Percentiles rank a stretch among this genome's conserved stretches.
phyloP scores from a whole-genome alignment of 1,140 invertebrate species.

The Doryteuthis pealeii region DNA sequence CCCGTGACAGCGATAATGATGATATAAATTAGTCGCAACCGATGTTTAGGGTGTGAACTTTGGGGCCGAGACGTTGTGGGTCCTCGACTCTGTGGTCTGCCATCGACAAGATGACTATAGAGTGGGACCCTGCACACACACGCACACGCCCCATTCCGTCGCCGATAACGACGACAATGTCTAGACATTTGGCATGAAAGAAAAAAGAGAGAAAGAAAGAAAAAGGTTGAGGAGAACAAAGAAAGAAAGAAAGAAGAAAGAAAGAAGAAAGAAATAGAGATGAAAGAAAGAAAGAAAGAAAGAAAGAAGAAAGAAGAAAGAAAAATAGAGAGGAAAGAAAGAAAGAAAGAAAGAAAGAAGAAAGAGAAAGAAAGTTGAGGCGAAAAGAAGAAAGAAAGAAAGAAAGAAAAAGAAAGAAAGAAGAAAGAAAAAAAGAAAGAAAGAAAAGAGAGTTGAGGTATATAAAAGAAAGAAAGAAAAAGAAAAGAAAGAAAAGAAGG shows the following conservation, averaged over 20 bases:
- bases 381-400: neutral
- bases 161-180: neutral
- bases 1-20: too few relatives aligned
- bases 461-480: neutral
- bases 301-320: neutral
- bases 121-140: too few relatives aligned
- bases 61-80: too few relatives aligned
- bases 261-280: neutral
- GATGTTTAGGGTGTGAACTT: too few relatives aligned
- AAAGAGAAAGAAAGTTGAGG: neutral
- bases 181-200: neutral
- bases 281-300: neutral
- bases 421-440: neutral
- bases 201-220: constrained; percentile 6
- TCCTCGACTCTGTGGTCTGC: too few relatives aligned
- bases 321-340: neutral
- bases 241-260: neutral
- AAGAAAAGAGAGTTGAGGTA: neutral
- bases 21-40: too few relatives aligned
- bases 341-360: neutral
- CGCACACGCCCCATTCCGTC: too few relatives aligned
- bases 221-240: neutral
- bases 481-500: neutral
- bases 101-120: too few relatives aligned
- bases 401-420: neutral